These are phyloP conservation scores for Hormaphis cornu DNA, from an alignment of 1,140 invertebrate genomes.

Conservation along the genomic window DNA sequence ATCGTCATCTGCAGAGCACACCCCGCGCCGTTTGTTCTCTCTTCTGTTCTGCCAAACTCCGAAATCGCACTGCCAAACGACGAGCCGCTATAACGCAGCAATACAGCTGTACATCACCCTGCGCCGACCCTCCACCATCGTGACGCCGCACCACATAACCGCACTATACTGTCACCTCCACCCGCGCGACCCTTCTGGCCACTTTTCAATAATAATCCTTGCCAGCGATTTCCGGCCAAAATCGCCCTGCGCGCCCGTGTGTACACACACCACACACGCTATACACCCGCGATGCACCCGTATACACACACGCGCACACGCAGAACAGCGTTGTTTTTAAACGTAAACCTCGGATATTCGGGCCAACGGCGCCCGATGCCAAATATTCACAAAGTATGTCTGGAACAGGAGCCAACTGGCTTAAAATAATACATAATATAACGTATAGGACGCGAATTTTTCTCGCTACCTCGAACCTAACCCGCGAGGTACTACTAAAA, in stretches of 20 bases:
- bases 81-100: too few relatives aligned
- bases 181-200: constrained; percentile 2
- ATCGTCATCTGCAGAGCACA: constrained; percentile 21
- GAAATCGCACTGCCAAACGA: constrained; percentile 29
- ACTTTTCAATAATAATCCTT: constrained; percentile 32
- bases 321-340: constrained; percentile 16
- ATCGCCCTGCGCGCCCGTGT: neutral
- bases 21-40: neutral
- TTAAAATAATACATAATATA: too few relatives aligned
- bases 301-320: too few relatives aligned
- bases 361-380: constrained; percentile 28
- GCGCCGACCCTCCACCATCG: too few relatives aligned
- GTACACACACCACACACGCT: neutral
- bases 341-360: constrained; percentile 31
- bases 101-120: too few relatives aligned
- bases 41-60: constrained; percentile 26
- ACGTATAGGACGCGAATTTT: too few relatives aligned
- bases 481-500: too few relatives aligned
- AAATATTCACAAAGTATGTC: constrained; percentile 32
- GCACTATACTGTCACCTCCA: neutral
- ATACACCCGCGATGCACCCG: too few relatives aligned
- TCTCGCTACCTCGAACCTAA: too few relatives aligned
- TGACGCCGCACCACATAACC: too few relatives aligned
- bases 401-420: constrained; percentile 25
- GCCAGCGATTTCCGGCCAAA: constrained; percentile 30